Evolutionary conservation across 1,140 invertebrate species (phyloP), one percentile per base, ranked within the genome.

Genomic region (Aphaenogaster floridana): DNA sequence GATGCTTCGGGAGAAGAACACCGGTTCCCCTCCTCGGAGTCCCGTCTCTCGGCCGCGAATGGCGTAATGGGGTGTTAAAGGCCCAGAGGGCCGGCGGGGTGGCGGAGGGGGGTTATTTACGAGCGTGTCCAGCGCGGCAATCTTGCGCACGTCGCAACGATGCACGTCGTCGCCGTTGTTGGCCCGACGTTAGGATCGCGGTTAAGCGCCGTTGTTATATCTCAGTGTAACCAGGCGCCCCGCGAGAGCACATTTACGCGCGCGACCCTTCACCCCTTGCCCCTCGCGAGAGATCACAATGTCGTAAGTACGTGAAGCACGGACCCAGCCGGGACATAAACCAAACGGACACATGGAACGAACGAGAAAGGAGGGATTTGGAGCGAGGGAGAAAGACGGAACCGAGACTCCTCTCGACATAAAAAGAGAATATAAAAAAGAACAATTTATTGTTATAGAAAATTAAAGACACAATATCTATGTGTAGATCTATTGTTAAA

Each of bases 81-180:
- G 45, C 69, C 74, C 36, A 8, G 15, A 36, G 36, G 28, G 77
- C n/a, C 54, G 36, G 17, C 39, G 72, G 61, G 36, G 52, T 17
- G 71, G 50, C 89, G 78, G 69, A 71, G 68, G 45, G 48, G 11
- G 59, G 45, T 89, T 90, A 88, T 89, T 91, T 91, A 91, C 87
- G 90, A 83, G 42, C 78, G 54, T 72, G 89, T 91, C 84, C 87
- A 61, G 42, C 59, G 80, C 57, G 57, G 81, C 86, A 91, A 91
- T 91, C 90, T 88, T 63, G 69, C 28, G 63, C 28, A 48, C 52
- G 86, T 88, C 21, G 66, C 88, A 90, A 90, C 78, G 89, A 71
- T 90, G 80, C 89, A 90, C 89, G 89, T 85, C 69, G 77, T 21
- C 48, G 59, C n/a, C 84, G 83, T 81, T 48, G 77, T 77, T 21